Percentiles rank a stretch among this genome's conserved stretches.
phyloP scores from a whole-genome alignment of 1,140 invertebrate species.

The Pseudobourletiella spinata region DNA sequence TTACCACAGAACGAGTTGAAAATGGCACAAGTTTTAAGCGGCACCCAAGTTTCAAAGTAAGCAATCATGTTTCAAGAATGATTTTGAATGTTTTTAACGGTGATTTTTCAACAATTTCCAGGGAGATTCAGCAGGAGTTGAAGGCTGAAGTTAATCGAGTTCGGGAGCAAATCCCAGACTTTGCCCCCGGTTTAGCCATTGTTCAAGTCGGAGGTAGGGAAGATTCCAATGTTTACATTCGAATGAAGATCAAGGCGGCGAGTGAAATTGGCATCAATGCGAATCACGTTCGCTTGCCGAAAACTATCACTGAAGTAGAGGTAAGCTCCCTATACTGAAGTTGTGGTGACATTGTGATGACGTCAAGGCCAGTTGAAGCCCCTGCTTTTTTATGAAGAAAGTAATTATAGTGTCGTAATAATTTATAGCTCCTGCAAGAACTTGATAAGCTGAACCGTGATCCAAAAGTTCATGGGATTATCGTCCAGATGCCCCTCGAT shows the following conservation, averaged over 20 bases:
- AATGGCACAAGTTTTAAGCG: conserved; percentile 50
- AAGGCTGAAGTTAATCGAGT: conserved; percentile 55
- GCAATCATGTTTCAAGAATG: conserved; percentile 11
- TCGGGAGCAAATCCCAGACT: conserved; percentile 51
- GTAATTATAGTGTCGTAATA: neutral
- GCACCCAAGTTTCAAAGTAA: conserved; percentile 55
- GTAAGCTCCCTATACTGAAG: conserved; percentile 46
- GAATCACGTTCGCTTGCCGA: conserved; percentile 69
- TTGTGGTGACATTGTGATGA: neutral
- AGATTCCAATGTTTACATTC: conserved; percentile 99
- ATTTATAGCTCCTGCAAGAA: conserved; percentile 53
- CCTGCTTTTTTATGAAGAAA: neutral
- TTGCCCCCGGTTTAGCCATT: conserved; percentile 67
- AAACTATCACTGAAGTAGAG: conserved; percentile 72
- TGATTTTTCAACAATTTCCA: no score
- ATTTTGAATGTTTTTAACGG: no score
- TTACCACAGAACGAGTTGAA: neutral
- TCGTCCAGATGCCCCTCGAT: conserved; percentile 94
- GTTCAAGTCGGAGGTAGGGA: conserved; percentile 86
- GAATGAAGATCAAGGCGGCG: conserved; percentile 91
- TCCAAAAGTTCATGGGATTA: conserved; percentile 82
- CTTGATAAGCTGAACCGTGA: conserved; percentile 74
- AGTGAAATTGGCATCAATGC: conserved; percentile 80
- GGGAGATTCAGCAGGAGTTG: conserved; percentile 63
- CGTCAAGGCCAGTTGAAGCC: neutral